phyloP scores from a whole-genome alignment of 2,888 invertebrate genomes.

The Clitarchus hookeri region DNA sequence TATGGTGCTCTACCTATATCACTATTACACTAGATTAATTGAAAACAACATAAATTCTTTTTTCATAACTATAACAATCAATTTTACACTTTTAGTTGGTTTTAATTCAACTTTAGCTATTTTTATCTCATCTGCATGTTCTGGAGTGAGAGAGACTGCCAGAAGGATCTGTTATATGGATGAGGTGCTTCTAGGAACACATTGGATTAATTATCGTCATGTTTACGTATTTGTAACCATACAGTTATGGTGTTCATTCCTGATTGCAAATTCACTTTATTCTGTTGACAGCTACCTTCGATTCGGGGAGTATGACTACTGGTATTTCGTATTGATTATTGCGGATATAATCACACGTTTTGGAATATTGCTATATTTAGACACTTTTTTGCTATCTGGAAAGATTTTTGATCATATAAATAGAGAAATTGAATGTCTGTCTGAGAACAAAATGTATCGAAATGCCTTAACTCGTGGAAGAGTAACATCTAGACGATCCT shows the following conservation, averaged over 20 bases:
- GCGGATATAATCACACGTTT: not conserved
- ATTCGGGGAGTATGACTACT: not conserved
- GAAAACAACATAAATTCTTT: too few relatives aligned
- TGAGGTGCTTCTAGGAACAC: not conserved
- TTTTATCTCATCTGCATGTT: too few relatives aligned
- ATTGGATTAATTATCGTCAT: not conserved
- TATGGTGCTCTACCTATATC: too few relatives aligned
- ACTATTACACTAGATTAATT: too few relatives aligned
- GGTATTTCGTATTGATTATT: not conserved
- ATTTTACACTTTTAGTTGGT: too few relatives aligned
- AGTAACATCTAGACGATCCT: not conserved
- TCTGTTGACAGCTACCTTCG: too few relatives aligned
- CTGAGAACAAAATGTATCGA: not conserved
- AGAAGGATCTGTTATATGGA: not conserved
- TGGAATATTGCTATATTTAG: not conserved
- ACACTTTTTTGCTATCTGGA: not conserved
- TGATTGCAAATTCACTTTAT: too few relatives aligned
- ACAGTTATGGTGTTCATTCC: not conserved
- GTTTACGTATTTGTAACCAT: not conserved
- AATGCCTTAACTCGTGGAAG: not conserved
- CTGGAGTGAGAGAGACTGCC: not conserved
- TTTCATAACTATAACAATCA: too few relatives aligned
- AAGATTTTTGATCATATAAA: not conserved
- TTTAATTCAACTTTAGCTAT: too few relatives aligned
- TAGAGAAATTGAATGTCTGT: not conserved